phyloP scores from a whole-genome alignment of 2,888 invertebrate species.

The Malthinus flaveolus region DNA sequence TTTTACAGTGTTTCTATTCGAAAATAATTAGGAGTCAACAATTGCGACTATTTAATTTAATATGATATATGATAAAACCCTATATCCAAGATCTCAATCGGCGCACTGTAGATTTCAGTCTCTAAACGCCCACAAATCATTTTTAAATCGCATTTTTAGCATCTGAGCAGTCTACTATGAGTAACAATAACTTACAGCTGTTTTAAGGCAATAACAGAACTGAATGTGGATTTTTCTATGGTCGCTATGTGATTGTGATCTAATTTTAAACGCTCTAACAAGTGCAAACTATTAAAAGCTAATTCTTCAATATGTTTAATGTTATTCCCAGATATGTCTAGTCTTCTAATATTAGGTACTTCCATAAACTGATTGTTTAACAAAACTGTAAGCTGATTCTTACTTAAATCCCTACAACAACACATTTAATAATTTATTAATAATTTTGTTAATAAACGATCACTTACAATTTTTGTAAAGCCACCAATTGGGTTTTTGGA shows the following conservation, averaged over 20 bases:
- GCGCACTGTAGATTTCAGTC: too few relatives aligned
- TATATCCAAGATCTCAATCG: too few relatives aligned
- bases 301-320: constrained; percentile 69
- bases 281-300: constrained; percentile 70
- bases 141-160: too few relatives aligned
- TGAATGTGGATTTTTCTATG: constrained; percentile 72
- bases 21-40: too few relatives aligned
- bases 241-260: constrained; percentile 73
- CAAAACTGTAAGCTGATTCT: constrained; percentile 74
- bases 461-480: constrained; percentile 73
- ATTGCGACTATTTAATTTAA: too few relatives aligned
- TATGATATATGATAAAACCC: too few relatives aligned
- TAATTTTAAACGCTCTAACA: constrained; percentile 70
- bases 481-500: constrained; percentile 66
- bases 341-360: constrained; percentile 68
- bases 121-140: too few relatives aligned
- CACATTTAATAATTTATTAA: constrained; percentile 12
- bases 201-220: constrained; percentile 67
- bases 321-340: constrained; percentile 72
- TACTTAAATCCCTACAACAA: constrained; percentile 73
- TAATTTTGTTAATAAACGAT: not conserved
- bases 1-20: constrained; percentile 8
- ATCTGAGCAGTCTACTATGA: too few relatives aligned
- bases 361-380: constrained; percentile 76
- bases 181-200: constrained; percentile 69